Conservation (phyloP, 1,140 invertebrate species). For the Berghia stephanieae region DNA sequence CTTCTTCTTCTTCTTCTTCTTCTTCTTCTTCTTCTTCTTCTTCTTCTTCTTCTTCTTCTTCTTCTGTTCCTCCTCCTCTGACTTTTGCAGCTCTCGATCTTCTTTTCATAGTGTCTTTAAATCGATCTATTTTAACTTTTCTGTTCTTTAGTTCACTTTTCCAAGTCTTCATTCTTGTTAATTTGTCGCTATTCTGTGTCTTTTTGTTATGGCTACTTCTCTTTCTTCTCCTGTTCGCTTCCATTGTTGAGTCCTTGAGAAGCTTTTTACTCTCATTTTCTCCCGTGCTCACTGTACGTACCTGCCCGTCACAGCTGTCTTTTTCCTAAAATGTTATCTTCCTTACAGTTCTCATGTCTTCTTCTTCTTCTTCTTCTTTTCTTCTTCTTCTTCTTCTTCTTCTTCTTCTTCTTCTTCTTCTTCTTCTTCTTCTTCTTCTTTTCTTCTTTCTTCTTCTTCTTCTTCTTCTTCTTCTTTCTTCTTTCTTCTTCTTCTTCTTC, state of each 20-base stretch:
- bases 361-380: no score
- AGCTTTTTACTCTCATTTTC: no score
- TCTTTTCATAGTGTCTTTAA: neutral
- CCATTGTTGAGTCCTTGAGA: neutral
- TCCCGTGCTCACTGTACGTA: no score
- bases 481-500: neutral
- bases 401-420: neutral
- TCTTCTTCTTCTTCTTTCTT: neutral
- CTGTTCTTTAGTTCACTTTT: neutral
- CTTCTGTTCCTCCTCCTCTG: no score
- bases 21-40: no score
- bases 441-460: neutral
- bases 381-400: neutral
- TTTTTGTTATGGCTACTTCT: neutral
- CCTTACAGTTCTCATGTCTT: neutral
- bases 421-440: neutral
- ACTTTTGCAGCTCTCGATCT: no score
- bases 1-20: neutral
- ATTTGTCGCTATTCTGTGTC: neutral
- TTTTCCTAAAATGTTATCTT: no score
- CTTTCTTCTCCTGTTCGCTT: neutral
- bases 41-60: no score
- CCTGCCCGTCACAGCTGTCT: no score
- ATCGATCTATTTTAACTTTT: neutral
- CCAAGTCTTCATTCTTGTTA: neutral